A percentile compares a stretch with the other conserved stretches of the same genome.
Evolutionary conservation across 2,113 vertebrate species (phyloP).

Genomic region (Gambusia affinis): DNA sequence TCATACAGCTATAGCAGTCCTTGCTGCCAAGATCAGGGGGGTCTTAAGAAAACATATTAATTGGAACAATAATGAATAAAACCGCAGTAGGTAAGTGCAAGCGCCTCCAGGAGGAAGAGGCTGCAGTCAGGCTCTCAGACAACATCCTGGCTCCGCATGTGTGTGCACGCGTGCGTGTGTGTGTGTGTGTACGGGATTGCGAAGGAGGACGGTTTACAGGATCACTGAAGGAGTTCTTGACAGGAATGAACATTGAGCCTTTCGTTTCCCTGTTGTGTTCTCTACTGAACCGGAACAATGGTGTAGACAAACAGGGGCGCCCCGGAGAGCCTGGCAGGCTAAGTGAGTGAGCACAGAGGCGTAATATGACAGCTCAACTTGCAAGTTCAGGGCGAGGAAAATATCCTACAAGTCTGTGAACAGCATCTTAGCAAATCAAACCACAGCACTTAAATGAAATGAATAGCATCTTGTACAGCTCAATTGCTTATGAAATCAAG

Average conservation of each 20-base stretch:
- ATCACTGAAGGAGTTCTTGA: conserved; percentile 74
- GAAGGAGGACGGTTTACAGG: conserved; percentile 65
- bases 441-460: conserved; percentile 27
- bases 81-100: conserved; percentile 63
- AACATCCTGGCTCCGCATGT: conserved; percentile 3
- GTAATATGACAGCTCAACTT: conserved; percentile 76
- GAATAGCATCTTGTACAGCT: conserved; percentile 27
- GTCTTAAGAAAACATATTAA: conserved; percentile 66
- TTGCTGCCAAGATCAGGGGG: conserved; percentile 60
- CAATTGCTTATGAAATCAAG: conserved; percentile 14
- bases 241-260: conserved; percentile 73
- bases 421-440: conserved; percentile 47
- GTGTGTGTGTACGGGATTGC: conserved; percentile 13
- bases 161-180: too few species aligned
- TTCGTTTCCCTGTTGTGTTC: conserved; percentile 75
- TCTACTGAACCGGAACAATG: conserved; percentile 78
- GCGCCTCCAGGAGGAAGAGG: conserved; percentile 49
- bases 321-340: conserved; percentile 70
- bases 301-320: conserved; percentile 78
- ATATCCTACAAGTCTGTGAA: conserved; percentile 43
- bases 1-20: conserved; percentile 68
- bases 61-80: conserved; percentile 73
- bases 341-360: conserved; percentile 76
- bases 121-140: conserved; percentile 41
- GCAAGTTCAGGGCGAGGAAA: conserved; percentile 56